These are phyloP conservation scores for Tychaedon coryphoeus DNA, from an alignment of 2,113 vertebrate genomes.

Conservation along the genomic window DNA sequence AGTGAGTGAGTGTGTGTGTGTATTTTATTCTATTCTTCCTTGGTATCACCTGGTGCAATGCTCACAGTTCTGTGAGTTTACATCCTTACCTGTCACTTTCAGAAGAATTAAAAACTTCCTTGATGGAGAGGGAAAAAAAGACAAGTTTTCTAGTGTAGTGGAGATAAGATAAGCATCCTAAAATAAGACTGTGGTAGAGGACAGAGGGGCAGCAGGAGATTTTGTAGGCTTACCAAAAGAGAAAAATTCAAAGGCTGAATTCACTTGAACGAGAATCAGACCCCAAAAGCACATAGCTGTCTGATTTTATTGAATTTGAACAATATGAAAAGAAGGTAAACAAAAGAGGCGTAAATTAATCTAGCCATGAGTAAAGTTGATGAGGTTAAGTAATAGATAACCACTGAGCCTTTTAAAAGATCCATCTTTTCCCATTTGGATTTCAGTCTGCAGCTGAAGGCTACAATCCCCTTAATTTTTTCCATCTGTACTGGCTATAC, in stretches of 20 bases:
- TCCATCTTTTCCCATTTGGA: background rate
- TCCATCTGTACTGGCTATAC: background rate
- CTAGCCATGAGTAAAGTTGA: background rate
- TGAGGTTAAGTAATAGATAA: background rate
- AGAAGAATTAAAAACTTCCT: background rate
- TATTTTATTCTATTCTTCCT: background rate
- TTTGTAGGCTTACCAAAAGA: background rate
- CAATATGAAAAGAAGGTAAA: background rate
- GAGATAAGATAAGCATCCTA: background rate
- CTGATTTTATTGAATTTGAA: background rate
- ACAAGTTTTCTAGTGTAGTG: background rate
- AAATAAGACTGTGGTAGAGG: background rate
- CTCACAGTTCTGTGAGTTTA: background rate
- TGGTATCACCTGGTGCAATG: background rate
- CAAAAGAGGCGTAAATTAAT: background rate
- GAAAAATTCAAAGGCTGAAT: background rate
- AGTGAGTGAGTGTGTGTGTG: rapidly evolving
- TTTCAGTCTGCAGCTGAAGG: background rate
- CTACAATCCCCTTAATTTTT: background rate
- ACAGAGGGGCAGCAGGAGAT: background rate
- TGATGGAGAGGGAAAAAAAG: background rate
- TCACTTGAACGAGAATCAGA: background rate
- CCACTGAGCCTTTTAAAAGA: background rate
- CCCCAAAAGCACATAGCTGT: background rate
- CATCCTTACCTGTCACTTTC: background rate